These are phyloP conservation scores for Denticeps clupeoides DNA, from an alignment of 2,797 vertebrate genomes.

Conservation along the genomic window DNA sequence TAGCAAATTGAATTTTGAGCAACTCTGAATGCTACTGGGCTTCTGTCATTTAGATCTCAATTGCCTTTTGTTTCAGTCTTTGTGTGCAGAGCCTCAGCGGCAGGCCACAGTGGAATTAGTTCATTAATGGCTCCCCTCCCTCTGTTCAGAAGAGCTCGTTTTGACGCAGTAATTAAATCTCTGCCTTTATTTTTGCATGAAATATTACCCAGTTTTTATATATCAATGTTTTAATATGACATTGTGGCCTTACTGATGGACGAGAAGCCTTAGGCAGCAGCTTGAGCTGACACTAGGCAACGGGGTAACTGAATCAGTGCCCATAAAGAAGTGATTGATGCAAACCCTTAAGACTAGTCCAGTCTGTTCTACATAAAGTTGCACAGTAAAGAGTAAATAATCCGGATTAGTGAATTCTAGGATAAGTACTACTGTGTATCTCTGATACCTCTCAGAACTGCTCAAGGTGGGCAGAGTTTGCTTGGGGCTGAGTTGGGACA, in stretches of 20 bases:
- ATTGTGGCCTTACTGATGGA: background rate
- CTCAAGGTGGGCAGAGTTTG: no score
- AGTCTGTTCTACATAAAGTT: no score
- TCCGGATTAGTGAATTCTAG: no score
- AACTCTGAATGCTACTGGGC: slow-evolving; percentile 28
- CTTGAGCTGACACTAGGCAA: no score
- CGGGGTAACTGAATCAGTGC: no score
- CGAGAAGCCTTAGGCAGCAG: no score
- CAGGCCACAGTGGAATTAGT: slow-evolving; percentile 30
- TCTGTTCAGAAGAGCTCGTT: slow-evolving; percentile 20
- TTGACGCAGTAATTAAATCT: slow-evolving; percentile 43
- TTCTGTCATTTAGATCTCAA: slow-evolving; percentile 45
- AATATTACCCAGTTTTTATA: background rate
- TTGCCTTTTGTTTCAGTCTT: slow-evolving; percentile 43
- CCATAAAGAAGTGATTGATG: no score
- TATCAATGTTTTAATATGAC: background rate
- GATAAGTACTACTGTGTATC: no score
- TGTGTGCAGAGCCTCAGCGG: slow-evolving; percentile 28
- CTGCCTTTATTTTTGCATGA: slow-evolving; percentile 21
- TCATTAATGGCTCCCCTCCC: slow-evolving; percentile 33
- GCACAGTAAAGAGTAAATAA: no score
- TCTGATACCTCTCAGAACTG: no score
- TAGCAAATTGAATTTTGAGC: slow-evolving; percentile 33
- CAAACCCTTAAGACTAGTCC: no score
- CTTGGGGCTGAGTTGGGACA: no score